Evolutionary conservation across 1,140 invertebrate species (phyloP).

Genomic region (Chrysopa pallens): DNA sequence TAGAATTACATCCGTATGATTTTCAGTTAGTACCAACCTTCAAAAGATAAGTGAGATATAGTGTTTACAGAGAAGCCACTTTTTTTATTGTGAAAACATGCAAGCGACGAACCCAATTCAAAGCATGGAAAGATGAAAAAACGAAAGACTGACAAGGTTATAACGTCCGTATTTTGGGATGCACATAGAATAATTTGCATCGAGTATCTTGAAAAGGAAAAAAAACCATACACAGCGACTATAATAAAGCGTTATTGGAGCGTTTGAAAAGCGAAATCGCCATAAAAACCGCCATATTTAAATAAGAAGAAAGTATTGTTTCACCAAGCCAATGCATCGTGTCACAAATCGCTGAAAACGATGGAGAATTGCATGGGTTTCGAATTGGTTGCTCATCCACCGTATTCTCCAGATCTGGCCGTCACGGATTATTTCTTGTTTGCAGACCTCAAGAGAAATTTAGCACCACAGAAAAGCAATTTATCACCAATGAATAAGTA

Average conservation of each 20-base stretch:
- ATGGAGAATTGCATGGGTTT: slow-evolving; percentile 19
- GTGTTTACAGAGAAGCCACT: no score
- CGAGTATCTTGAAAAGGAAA: slow-evolving; percentile 17
- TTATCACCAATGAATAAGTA: slow-evolving; percentile 11
- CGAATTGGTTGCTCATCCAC: slow-evolving; percentile 24
- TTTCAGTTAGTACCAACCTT: no score
- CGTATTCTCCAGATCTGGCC: slow-evolving; percentile 24
- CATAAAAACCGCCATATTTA: slow-evolving; percentile 10
- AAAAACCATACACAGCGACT: slow-evolving; percentile 11
- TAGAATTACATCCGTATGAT: no score
- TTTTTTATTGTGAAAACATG: no score
- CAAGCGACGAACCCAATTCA: no score
- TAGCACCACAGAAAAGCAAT: slow-evolving; percentile 13
- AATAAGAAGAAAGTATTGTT: slow-evolving; percentile 14
- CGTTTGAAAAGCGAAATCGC: slow-evolving; percentile 9
- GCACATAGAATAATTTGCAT: slow-evolving; percentile 15
- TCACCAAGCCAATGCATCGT: slow-evolving; percentile 19
- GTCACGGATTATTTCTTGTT: slow-evolving; percentile 21
- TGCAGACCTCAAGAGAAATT: slow-evolving; percentile 14
- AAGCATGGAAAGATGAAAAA: no score
- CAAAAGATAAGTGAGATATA: no score
- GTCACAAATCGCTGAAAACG: slow-evolving; percentile 15
- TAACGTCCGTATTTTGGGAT: slow-evolving; percentile 18
- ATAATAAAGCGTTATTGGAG: slow-evolving; percentile 9
- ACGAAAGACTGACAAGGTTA: slow-evolving; percentile 17